These are phyloP conservation scores for Acanthopagrus latus DNA, from an alignment of 2,797 vertebrate genomes.

Conservation along the genomic window DNA sequence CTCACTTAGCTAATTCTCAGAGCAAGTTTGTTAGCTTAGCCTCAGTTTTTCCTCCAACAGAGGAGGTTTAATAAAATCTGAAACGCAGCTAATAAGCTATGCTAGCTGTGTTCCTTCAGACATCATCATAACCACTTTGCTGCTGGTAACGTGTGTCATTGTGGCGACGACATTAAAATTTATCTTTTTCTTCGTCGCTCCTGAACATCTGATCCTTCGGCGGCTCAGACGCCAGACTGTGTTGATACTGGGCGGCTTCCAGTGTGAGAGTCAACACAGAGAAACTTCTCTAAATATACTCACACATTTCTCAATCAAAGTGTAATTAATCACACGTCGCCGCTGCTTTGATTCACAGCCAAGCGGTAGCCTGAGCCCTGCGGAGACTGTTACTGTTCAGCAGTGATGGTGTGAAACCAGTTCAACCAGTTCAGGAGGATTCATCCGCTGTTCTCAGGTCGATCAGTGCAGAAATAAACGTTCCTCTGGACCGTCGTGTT, in stretches of 20 bases:
- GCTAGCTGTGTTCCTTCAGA: background rate
- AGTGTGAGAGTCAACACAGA: background rate
- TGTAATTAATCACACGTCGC: background rate
- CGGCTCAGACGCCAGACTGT: background rate
- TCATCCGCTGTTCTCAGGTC: background rate
- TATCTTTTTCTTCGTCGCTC: background rate
- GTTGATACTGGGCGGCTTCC: background rate
- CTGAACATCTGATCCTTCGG: background rate
- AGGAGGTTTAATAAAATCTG: background rate
- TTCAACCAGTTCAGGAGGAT: slow-evolving; percentile 8
- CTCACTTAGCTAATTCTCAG: no score
- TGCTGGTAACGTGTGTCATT: background rate
- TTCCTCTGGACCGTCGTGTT: slow-evolving; percentile 39
- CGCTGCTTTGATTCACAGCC: background rate
- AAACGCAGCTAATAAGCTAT: background rate
- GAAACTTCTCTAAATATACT: background rate
- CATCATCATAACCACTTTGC: background rate
- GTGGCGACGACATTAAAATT: background rate
- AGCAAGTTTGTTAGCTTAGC: no score
- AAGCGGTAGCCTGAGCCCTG: background rate
- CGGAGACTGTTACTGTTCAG: background rate
- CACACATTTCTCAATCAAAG: background rate
- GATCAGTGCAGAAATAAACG: slow-evolving; percentile 10
- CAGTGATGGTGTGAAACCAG: slow-evolving; percentile 3
- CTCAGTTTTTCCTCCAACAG: background rate